Base-by-base conservation (phyloP, 2,797 vertebrate species). In the Parauchenoglanis ngamensis region DNA sequence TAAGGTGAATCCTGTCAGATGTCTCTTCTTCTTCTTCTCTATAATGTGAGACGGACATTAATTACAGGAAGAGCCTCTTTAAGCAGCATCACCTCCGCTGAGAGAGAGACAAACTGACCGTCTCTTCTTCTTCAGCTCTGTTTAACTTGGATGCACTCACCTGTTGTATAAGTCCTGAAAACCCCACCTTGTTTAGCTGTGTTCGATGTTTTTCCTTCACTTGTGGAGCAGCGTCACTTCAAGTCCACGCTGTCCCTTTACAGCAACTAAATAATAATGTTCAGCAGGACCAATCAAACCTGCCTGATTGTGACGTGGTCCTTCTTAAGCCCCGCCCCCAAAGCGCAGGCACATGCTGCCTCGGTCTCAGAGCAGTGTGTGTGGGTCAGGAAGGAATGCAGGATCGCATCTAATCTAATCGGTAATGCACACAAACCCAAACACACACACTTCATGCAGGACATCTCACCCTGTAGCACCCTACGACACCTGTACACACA, bases 341-440 rank as follows among this genome's bases (percentile, higher is more conserved):
- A 31, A 31, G 4, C 73, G 6, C 23, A 52, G 13, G 23, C 40
- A 0, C 70, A 31, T 31, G 67, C 67, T 75, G 21, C 72, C 10
- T 75, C 21, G 12, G 70, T 19, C 1, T 19, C 25, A 23, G 35
- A 44, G 40, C 67, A 31, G 21, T 46, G 40, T 12, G 70, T 49
- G 44, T 40, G 68, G 95, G 93, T 95, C 95, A 93, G 94, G 90
- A 86, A 94, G 93, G 93, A 94, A 95, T 95, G 92, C 93, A 95
- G 31, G 95, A 95, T 94, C 15, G 19, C n/a, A 2, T 56, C 15
- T 56, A 31, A 54, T 77, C 49, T 54, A 6, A 40, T 3, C 35
- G 2, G 35, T 28, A 95, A 94, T 88, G 89, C 21, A 21, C 63
- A 13, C 28, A 54, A 54, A 82, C 57, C 10, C 78, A 57, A 63